phyloP scores from a whole-genome alignment of 2,888 invertebrate genomes.

The Sinopyrophorus schimmeli region DNA sequence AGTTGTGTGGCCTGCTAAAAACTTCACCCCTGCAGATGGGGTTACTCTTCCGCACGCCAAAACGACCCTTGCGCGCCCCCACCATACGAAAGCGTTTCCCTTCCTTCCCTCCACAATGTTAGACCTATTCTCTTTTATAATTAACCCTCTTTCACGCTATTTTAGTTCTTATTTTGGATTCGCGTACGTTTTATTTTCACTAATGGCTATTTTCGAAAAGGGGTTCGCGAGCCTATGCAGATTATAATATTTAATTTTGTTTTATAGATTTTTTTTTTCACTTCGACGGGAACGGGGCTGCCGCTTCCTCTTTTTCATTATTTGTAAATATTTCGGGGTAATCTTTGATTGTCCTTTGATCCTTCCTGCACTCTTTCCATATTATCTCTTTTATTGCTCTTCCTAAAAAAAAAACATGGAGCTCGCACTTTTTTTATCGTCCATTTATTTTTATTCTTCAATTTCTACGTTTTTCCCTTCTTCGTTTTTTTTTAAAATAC shows the following conservation, averaged over 20 bases:
- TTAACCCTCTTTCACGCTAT: constrained; percentile 54
- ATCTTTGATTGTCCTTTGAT: constrained; percentile 28
- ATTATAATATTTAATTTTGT: constrained; percentile 45
- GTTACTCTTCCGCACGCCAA: constrained; percentile 40
- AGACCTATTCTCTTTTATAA: constrained; percentile 54
- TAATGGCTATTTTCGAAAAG: constrained; percentile 46
- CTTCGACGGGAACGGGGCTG: too few species aligned
- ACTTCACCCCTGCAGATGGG: constrained; percentile 48
- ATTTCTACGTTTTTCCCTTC: constrained; percentile 5
- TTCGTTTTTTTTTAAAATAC: constrained; percentile 9
- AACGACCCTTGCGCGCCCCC: constrained; percentile 46
- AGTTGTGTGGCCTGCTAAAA: constrained; percentile 56
- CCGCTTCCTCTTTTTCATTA: constrained; percentile 21
- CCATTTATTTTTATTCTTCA: constrained; percentile 16
- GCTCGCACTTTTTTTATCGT: too few species aligned
- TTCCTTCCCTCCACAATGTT: constrained; percentile 45
- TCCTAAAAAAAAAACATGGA: neutral
- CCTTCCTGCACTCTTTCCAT: constrained; percentile 21
- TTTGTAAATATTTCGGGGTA: constrained; percentile 27
- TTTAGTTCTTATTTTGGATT: constrained; percentile 51
- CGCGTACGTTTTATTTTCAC: constrained; percentile 47
- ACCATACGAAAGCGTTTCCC: constrained; percentile 47
- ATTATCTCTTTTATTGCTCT: constrained; percentile 23
- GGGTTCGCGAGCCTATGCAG: constrained; percentile 44
- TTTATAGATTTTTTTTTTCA: constrained; percentile 33